Evolutionary conservation across 2,888 invertebrate species (phyloP).

Genomic region (Brachypalpus laphriformis): DNA sequence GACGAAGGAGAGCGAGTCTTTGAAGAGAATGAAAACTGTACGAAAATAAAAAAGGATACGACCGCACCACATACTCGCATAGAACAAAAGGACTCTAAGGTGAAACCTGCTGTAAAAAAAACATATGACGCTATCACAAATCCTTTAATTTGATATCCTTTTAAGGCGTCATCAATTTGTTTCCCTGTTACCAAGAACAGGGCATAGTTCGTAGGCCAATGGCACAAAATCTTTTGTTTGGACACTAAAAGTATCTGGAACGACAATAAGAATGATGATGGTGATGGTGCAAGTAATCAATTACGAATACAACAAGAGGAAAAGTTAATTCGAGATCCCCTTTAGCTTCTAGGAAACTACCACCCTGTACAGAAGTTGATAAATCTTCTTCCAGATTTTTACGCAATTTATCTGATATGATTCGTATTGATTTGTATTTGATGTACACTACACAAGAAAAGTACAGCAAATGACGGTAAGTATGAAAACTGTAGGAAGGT

Average conservation of each 20-base stretch:
- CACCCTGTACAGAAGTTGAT: neutral
- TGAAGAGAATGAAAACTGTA: conserved; percentile 36
- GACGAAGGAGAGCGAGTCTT: conserved; percentile 1
- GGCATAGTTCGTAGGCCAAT: no score
- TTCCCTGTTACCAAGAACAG: conserved; percentile 15
- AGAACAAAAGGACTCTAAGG: conserved; percentile 40
- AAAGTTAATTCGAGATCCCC: neutral
- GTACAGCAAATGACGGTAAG: no score
- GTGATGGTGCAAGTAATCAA: conserved; percentile 33
- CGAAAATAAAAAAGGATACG: conserved; percentile 43
- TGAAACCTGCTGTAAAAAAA: conserved; percentile 48
- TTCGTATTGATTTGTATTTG: no score
- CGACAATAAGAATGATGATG: conserved; percentile 11
- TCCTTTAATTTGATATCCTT: conserved; percentile 75
- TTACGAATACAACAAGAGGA: conserved; percentile 14
- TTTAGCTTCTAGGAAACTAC: neutral
- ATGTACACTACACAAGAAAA: no score
- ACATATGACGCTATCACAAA: conserved; percentile 75
- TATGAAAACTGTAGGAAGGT: no score
- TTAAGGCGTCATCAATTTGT: conserved; percentile 67
- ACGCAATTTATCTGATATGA: neutral
- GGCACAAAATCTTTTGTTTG: conserved; percentile 14
- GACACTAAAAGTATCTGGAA: neutral
- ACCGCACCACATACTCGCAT: conserved; percentile 29
- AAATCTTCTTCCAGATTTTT: neutral